Evolutionary conservation across 2,797 vertebrate species (phyloP).

Genomic region (Epinephelus awoara): DNA sequence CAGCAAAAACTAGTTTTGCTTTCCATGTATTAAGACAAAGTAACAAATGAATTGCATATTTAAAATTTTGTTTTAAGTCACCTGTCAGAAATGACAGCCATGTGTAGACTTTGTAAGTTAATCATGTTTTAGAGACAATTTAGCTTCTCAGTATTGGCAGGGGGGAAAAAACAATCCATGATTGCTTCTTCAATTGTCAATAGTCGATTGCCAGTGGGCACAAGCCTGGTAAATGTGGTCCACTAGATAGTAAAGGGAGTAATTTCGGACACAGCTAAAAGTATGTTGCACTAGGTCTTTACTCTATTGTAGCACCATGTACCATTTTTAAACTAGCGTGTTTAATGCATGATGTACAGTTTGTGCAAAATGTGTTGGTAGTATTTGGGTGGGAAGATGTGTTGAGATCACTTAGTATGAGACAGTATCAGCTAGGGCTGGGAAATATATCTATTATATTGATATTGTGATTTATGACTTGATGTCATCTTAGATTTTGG

Average conservation of each 20-base stretch:
- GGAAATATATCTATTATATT: no score
- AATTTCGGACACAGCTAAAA: not conserved
- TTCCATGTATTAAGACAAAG: not conserved
- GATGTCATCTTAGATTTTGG: no score
- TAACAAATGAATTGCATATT: conserved; percentile 1
- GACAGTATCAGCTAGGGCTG: not conserved
- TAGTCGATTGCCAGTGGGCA: not conserved
- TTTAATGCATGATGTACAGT: not conserved
- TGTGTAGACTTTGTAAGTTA: not conserved
- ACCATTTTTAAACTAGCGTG: not conserved
- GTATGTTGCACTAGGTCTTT: not conserved
- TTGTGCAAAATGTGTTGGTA: not conserved
- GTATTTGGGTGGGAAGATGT: not conserved
- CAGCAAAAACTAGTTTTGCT: not conserved
- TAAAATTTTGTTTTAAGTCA: not conserved
- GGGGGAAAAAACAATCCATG: not conserved
- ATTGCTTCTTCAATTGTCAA: not conserved
- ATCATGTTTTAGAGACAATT: not conserved
- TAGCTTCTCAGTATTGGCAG: not conserved
- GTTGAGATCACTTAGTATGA: not conserved
- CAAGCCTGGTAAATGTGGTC: not conserved
- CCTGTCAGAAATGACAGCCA: not conserved
- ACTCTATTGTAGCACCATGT: not conserved
- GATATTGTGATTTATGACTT: no score
- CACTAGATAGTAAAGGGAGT: not conserved